Base-by-base conservation (phyloP, 1,140 invertebrate genomes). In the Eriocheir sinensis region DNA sequence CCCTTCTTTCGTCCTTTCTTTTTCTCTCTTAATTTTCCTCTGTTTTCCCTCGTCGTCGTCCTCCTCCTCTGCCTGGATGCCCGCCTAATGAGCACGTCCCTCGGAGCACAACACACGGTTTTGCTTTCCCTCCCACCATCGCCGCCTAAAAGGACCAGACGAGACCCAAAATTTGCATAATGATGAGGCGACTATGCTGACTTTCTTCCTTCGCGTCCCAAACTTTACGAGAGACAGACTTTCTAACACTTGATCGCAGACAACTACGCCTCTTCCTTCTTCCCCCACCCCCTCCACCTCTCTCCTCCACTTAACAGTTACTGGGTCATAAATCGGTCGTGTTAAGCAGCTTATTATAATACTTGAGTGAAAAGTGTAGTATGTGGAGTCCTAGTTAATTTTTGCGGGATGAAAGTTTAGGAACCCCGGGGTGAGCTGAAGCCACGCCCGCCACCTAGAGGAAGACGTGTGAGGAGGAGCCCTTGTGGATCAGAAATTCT, bases 91-190 rank as follows among this genome's bases (percentile, higher is more conserved):
- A 72, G 21, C 17, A 72, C 60, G 17, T 72, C n/a, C 27, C 0
- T 72, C 60, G 27, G 60, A 72, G 60, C 17, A n/a, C 8, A 1
- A n/a, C 8, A 1, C 60, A 6, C 21, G 27, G 60, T 72, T n/a
- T 72, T 72, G 60, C 60, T 72, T 72, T 72, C 60, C 60, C 60
- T 72, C n/a, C 44, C 60, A n/a, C 60, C 21, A 3, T n/a, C 21
- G 21, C 60, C 9, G 48, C 9, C 60, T n/a, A 72, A 72, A 72
- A 72, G 17, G 60, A 1, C 60, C 21, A 12, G 21, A 72, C 17
- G 60, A 72, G 60, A 72, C 60, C 60, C 60, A 72, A 21, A 72
- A 72, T 72, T 72, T n/a, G n/a, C 60, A 72, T 72, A 72, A n/a
- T 72, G 60, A 72, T 21, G 60, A 72, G 60, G 0, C n/a, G 27